phyloP scores from a whole-genome alignment of 2,797 vertebrate genomes.

The Pseudotriccus pelzelni region DNA sequence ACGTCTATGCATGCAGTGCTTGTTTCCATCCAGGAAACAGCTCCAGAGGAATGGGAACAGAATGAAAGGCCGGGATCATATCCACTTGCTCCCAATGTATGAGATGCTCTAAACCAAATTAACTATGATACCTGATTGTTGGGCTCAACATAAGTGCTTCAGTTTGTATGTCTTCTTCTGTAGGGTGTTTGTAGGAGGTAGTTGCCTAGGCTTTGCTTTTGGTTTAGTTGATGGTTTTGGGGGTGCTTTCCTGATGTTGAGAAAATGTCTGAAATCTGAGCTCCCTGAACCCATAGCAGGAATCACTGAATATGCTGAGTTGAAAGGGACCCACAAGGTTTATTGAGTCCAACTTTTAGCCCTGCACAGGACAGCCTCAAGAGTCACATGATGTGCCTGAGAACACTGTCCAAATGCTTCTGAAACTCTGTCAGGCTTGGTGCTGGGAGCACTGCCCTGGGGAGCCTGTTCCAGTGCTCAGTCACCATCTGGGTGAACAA shows the following conservation, averaged over 20 bases:
- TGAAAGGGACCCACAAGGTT: background rate
- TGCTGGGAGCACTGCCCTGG: background rate
- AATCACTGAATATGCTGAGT: background rate
- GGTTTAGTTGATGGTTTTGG: background rate
- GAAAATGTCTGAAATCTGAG: background rate
- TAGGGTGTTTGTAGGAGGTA: background rate
- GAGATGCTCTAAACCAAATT: background rate
- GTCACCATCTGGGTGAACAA: background rate
- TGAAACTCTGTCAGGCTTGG: background rate
- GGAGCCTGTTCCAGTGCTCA: background rate
- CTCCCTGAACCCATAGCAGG: background rate
- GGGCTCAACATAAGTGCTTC: background rate
- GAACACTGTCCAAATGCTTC: background rate
- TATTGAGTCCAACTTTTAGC: background rate
- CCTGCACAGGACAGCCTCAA: background rate
- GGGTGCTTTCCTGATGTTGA: background rate
- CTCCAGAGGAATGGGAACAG: background rate
- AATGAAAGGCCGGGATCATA: fast-evolving
- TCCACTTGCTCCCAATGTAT: background rate
- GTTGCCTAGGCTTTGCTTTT: background rate
- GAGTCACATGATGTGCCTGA: background rate
- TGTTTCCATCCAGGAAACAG: background rate
- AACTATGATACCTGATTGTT: fast-evolving
- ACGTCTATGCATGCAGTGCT: fast-evolving
- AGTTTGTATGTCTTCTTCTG: background rate